Evolutionary conservation across 2,888 invertebrate species (phyloP).

Genomic region (Drosophila bunnanda): DNA sequence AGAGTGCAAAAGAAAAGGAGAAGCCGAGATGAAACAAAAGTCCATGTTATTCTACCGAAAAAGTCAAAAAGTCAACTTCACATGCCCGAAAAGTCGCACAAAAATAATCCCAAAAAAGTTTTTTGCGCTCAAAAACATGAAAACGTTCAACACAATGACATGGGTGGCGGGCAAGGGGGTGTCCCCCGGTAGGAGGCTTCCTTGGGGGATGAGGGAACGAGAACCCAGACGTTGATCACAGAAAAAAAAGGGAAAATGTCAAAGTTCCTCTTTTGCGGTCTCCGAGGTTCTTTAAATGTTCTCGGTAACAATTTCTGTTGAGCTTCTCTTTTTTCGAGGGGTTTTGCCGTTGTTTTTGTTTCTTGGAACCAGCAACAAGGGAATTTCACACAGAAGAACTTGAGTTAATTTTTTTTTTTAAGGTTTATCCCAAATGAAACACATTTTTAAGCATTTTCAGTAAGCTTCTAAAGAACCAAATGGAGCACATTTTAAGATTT

Average conservation of each 20-base stretch:
- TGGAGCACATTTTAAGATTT: neutral
- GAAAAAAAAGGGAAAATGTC: conserved; percentile 70
- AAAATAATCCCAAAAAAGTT: conserved; percentile 78
- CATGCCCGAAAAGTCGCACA: conserved; percentile 71
- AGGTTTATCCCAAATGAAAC: neutral
- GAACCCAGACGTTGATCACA: conserved; percentile 66
- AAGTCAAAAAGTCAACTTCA: conserved; percentile 76
- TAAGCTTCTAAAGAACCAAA: neutral
- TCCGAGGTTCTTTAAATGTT: conserved; percentile 78
- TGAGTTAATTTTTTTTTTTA: conserved; percentile 41
- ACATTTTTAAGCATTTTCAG: neutral
- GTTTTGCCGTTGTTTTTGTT: conserved; percentile 41
- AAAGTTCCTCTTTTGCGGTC: conserved; percentile 78
- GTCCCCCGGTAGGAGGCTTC: conserved; percentile 4
- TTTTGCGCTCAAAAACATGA: conserved; percentile 72
- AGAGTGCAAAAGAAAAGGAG: conserved; percentile 20
- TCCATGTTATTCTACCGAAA: conserved; percentile 73
- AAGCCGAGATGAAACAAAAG: conserved; percentile 69
- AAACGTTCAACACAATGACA: conserved; percentile 68
- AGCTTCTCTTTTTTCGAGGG: conserved; percentile 7
- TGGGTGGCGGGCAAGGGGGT: neutral
- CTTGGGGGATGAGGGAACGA: conserved; percentile 24
- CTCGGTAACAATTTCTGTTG: conserved; percentile 55
- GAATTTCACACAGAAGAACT: conserved; percentile 68
- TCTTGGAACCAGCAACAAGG: conserved; percentile 69